These are phyloP conservation scores for Malacosoma neustria DNA, from an alignment of 2,888 invertebrate species.

Conservation along the genomic window DNA sequence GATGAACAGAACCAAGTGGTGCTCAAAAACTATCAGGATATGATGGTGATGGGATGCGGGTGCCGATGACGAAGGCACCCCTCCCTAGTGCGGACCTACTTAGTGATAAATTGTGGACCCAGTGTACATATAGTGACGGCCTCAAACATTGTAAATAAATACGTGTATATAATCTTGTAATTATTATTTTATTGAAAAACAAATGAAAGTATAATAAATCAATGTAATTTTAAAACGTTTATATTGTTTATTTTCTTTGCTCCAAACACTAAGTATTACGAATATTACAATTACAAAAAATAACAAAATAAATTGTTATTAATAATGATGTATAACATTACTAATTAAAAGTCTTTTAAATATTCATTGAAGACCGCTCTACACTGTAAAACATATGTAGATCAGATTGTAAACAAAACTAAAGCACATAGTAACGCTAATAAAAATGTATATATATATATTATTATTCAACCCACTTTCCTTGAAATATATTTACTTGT, in stretches of 20 bases:
- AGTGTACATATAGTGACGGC: constrained; percentile 71
- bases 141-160: constrained; percentile 66
- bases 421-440: no score
- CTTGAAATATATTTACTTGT: background rate
- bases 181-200: constrained; percentile 65
- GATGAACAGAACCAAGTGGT: constrained; percentile 96
- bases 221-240: constrained; percentile 41
- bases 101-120: constrained; percentile 67
- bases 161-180: constrained; percentile 70
- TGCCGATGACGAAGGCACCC: constrained; percentile 85
- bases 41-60: constrained; percentile 98
- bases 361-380: no score
- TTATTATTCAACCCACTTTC: background rate
- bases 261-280: no score
- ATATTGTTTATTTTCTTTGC: constrained; percentile 15
- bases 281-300: no score
- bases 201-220: constrained; percentile 66
- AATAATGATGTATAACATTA: no score
- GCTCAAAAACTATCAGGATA: constrained; percentile 98
- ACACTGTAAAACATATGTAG: no score
- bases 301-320: no score
- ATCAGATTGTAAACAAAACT: no score
- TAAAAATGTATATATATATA: no score
- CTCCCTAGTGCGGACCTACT: constrained; percentile 54
- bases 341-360: no score